Percentiles rank a stretch among this genome's conserved stretches.
These are phyloP conservation scores for Morpho achilles DNA, from an alignment of 2,888 invertebrate genomes.

Conservation along the genomic window DNA sequence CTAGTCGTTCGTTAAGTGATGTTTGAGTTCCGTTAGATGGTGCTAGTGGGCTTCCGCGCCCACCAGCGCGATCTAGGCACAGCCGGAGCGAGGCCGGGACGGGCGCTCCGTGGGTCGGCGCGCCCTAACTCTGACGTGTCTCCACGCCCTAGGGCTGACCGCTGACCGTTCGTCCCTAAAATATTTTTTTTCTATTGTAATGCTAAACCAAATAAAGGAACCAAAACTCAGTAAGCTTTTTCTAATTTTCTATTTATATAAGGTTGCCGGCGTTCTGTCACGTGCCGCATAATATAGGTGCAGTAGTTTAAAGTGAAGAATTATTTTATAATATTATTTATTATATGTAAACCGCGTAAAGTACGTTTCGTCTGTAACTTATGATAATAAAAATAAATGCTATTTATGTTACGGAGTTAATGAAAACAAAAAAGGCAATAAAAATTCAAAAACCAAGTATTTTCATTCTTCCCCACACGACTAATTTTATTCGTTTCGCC, in stretches of 20 bases:
- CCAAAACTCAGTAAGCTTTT: constrained; percentile 65
- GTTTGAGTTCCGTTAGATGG: constrained; percentile 47
- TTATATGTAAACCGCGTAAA: constrained; percentile 72
- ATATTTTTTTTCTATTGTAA: constrained; percentile 52
- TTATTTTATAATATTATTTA: constrained; percentile 77
- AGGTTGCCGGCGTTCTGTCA: constrained; percentile 60
- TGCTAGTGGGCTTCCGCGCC: constrained; percentile 34
- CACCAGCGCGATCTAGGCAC: constrained; percentile 40
- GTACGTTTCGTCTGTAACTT: constrained; percentile 77
- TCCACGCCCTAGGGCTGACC: constrained; percentile 54
- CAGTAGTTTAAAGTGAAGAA: constrained; percentile 68
- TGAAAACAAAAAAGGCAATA: constrained; percentile 74
- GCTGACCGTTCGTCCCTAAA: constrained; percentile 66
- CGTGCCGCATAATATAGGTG: constrained; percentile 51
- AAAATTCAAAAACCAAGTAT: constrained; percentile 64
- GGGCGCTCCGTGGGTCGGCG: constrained; percentile 63
- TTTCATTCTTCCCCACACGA: not conserved
- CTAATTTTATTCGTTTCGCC: not conserved
- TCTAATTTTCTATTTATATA: constrained; percentile 70
- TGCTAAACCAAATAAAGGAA: constrained; percentile 69
- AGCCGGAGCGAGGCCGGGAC: constrained; percentile 48
- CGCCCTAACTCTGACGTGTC: constrained; percentile 71
- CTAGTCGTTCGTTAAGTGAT: constrained; percentile 73
- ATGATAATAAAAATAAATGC: constrained; percentile 77
- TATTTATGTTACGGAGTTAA: constrained; percentile 69